phyloP scores from a whole-genome alignment of 1,140 invertebrate genomes.

The Bombus waltoni region DNA sequence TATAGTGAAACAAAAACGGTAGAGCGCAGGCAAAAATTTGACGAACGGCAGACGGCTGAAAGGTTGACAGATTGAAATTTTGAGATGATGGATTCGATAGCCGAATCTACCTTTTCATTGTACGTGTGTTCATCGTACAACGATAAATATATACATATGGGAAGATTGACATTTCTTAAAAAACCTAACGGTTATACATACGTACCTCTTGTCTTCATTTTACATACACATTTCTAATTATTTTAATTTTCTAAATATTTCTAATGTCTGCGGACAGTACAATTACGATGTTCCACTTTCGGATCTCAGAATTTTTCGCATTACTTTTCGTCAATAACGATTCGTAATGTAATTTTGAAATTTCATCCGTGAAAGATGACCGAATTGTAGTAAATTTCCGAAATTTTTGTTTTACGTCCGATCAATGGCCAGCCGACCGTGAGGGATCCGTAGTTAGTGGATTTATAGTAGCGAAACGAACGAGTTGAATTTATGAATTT shows the following conservation, averaged over 20 bases:
- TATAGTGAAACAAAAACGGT: slow-evolving; percentile 5
- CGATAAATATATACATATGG: not conserved
- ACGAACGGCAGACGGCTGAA: not conserved
- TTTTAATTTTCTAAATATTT: too few relatives aligned
- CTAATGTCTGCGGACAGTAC: accelerated
- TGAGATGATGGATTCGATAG: slow-evolving; percentile 14
- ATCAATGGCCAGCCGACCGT: not conserved
- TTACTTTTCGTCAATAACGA: not conserved
- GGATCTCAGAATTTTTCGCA: too few relatives aligned
- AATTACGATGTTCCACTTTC: too few relatives aligned
- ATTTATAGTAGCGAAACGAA: slow-evolving; percentile 21
- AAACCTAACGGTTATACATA: too few relatives aligned
- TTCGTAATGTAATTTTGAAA: not conserved
- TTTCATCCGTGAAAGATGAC: not conserved
- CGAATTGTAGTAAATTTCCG: not conserved
- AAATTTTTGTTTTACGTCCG: not conserved
- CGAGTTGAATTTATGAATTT: slow-evolving; percentile 35
- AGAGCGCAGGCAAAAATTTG: slow-evolving; percentile 5
- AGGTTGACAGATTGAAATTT: slow-evolving; percentile 24
- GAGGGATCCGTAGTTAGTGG: not conserved
- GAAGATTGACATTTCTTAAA: not conserved
- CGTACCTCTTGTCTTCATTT: too few relatives aligned
- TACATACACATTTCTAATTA: too few relatives aligned
- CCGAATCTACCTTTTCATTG: not conserved
- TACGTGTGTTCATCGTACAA: not conserved